Evolutionary conservation across 2,113 vertebrate species (phyloP).

Genomic region (Hippolais icterina): DNA sequence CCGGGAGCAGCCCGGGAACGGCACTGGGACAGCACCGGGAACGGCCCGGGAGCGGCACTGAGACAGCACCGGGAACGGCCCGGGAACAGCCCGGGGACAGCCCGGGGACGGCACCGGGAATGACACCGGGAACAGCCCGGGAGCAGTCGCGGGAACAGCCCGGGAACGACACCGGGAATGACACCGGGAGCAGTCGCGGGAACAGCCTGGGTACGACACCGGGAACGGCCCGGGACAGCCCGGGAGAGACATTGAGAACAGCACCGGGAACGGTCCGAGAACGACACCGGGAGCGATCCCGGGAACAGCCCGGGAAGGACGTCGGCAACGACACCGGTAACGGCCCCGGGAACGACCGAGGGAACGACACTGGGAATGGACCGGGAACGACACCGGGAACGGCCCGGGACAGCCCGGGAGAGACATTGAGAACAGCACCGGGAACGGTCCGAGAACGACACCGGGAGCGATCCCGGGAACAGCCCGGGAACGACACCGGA

Average conservation of each 20-base stretch:
- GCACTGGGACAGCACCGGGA: no score
- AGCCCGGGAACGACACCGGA: not conserved
- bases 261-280: accelerated
- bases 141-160: no score
- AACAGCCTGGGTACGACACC: no score
- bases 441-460: accelerated
- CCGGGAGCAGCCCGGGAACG: not conserved
- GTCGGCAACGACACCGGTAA: not conserved
- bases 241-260: not conserved
- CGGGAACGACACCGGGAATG: not conserved
- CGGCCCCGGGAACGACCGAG: accelerated
- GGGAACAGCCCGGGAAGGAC: accelerated
- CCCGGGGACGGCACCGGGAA: not conserved
- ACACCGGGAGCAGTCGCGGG: no score
- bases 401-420: no score
- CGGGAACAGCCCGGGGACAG: no score
- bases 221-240: no score
- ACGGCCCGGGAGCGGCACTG: no score
- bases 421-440: accelerated
- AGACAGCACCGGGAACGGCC: no score
- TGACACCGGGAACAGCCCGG: not conserved
- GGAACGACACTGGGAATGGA: not conserved
- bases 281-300: accelerated
- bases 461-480: accelerated
- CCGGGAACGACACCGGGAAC: no score